These are phyloP conservation scores for Eulemur rubriventer DNA, from an alignment of 2,797 vertebrate genomes.

Conservation along the genomic window DNA sequence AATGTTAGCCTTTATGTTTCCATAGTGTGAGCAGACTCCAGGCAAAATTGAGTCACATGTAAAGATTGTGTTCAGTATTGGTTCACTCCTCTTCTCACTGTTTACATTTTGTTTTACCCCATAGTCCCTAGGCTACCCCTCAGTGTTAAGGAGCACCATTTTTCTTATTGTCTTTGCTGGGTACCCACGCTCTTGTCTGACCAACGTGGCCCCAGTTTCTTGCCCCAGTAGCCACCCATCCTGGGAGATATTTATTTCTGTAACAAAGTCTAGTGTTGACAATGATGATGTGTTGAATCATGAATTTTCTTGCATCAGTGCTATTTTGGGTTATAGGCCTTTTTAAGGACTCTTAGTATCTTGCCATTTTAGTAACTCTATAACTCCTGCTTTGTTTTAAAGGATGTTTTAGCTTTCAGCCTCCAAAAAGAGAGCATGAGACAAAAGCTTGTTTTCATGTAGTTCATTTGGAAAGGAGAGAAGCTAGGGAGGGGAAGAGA, in stretches of 20 bases:
- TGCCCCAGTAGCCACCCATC: neutral
- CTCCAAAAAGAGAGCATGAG: neutral
- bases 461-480: neutral
- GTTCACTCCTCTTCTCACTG: neutral
- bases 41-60: neutral
- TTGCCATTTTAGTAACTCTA: neutral
- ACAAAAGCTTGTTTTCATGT: neutral
- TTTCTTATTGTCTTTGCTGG: neutral
- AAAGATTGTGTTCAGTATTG: neutral
- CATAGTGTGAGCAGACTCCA: neutral
- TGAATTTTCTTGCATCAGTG: neutral
- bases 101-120: neutral
- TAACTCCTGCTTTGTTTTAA: neutral
- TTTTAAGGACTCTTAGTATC: neutral
- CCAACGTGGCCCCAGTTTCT: neutral
- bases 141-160: neutral
- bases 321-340: neutral
- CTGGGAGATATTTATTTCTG: neutral
- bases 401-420: neutral
- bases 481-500: neutral
- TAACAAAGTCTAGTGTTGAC: neutral
- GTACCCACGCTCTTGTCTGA: neutral
- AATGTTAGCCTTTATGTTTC: neutral
- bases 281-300: neutral
- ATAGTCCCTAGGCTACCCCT: fast-evolving